Conservation (phyloP, 2,888 invertebrate genomes). For the Xylota sylvarum region DNA sequence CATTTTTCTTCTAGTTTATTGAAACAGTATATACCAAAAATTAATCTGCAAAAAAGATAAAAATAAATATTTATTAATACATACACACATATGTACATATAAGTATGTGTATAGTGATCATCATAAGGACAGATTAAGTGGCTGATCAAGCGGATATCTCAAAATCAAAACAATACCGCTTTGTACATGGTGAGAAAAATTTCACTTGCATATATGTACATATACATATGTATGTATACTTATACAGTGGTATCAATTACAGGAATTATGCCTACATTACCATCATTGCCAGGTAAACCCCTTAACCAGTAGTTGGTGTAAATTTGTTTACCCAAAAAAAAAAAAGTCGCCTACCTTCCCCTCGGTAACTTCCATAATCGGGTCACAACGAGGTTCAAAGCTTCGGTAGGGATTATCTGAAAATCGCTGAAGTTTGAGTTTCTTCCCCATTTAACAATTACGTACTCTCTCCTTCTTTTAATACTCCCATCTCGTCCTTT, state of each 20-base stretch:
- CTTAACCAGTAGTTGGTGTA: background rate
- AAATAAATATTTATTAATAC: background rate
- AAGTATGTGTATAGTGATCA: background rate
- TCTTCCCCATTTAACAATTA: conserved; percentile 29
- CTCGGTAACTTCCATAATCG: background rate
- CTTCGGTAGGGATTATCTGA: conserved; percentile 6
- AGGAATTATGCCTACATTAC: background rate
- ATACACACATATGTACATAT: no score
- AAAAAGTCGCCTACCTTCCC: background rate
- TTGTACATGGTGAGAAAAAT: background rate
- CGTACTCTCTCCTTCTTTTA: background rate
- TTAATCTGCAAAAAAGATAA: conserved; percentile 73
- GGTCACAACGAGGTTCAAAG: background rate
- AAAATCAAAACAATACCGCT: background rate
- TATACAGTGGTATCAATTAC: background rate
- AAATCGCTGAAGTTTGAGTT: conserved; percentile 12
- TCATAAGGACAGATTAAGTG: background rate
- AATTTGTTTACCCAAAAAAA: background rate
- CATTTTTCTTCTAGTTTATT: conserved; percentile 88
- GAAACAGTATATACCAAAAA: conserved; percentile 68
- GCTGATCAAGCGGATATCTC: background rate
- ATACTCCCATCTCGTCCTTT: background rate
- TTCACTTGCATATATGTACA: no score
- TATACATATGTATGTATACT: no score
- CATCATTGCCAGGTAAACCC: background rate